Evolutionary conservation across 2,797 vertebrate species (phyloP).

Genomic region (Sardinella longiceps): DNA sequence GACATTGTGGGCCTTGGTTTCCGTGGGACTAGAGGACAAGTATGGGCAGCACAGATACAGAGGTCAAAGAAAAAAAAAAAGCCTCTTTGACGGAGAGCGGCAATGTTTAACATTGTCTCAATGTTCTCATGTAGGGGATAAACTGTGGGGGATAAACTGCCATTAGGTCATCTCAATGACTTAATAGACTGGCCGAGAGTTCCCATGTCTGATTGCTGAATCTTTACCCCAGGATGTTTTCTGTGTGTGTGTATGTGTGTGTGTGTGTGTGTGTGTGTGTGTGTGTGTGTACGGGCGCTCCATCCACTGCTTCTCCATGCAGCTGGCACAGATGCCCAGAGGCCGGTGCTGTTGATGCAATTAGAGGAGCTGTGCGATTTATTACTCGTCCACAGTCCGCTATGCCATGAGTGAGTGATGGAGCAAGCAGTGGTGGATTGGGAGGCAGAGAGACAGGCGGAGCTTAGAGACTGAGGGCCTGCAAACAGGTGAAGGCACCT

Average conservation of each 20-base stretch:
- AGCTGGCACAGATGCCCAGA: slow-evolving; percentile 40
- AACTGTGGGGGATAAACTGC: background rate
- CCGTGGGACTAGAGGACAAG: background rate
- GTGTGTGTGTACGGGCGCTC: background rate
- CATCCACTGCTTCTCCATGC: slow-evolving; percentile 27
- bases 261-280: background rate
- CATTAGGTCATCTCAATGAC: background rate
- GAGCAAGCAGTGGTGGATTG: background rate
- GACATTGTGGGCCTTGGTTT: background rate
- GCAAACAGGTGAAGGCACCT: slow-evolving; percentile 17
- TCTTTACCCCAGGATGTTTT: background rate
- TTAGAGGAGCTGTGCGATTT: slow-evolving; percentile 43
- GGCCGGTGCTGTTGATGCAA: slow-evolving; percentile 45
- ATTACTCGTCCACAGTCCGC: slow-evolving; percentile 14
- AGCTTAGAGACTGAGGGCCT: background rate
- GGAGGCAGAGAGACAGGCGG: background rate
- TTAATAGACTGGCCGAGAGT: slow-evolving; percentile 11
- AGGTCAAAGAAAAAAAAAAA: background rate
- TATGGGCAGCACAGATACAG: background rate
- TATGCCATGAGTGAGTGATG: slow-evolving; percentile 13
- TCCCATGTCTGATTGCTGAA: background rate
- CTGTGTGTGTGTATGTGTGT: background rate
- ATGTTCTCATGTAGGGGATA: background rate
- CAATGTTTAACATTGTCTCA: background rate
- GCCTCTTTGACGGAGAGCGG: background rate